A percentile compares a stretch with the other conserved stretches of the same genome.
These are phyloP conservation scores for Cirrhinus molitorella DNA, from an alignment of 2,797 vertebrate genomes.

Conservation along the genomic window DNA sequence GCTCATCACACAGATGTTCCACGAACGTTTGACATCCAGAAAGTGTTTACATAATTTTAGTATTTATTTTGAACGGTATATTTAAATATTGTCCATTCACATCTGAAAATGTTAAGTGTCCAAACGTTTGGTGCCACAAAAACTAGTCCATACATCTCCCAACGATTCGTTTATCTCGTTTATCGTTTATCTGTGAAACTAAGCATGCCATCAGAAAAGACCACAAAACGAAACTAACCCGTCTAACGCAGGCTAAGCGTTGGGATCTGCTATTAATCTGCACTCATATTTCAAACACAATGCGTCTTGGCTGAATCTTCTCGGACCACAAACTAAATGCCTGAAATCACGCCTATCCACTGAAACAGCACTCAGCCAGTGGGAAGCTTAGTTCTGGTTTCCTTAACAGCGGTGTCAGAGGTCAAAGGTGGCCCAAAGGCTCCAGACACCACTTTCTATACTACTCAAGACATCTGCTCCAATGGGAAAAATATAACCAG, in stretches of 20 bases:
- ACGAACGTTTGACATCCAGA: not conserved
- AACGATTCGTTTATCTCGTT: not conserved
- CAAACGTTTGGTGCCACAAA: too few species aligned
- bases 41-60: not conserved
- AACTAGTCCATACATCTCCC: not conserved
- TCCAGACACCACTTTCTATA: conserved; percentile 54
- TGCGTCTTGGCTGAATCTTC: not conserved
- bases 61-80: not conserved
- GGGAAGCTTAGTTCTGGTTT: conserved; percentile 42
- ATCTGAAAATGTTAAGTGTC: not conserved
- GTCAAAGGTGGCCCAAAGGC: conserved; percentile 60
- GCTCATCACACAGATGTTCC: not conserved
- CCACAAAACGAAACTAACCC: conserved; percentile 20
- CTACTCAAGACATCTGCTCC: not conserved
- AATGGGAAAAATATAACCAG: conserved; percentile 2
- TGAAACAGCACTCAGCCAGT: conserved; percentile 40
- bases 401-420: conserved; percentile 61
- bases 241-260: not conserved
- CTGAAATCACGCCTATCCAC: conserved; percentile 26
- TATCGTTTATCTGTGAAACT: too few species aligned
- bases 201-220: not conserved
- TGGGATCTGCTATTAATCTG: conserved; percentile 29
- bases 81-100: not conserved
- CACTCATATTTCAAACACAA: conserved; percentile 20
- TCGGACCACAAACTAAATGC: conserved; percentile 20